A percentile compares a stretch with the other conserved stretches of the same genome.
phyloP scores from a whole-genome alignment of 2,888 invertebrate species.

The Pyrrhosoma nymphula region DNA sequence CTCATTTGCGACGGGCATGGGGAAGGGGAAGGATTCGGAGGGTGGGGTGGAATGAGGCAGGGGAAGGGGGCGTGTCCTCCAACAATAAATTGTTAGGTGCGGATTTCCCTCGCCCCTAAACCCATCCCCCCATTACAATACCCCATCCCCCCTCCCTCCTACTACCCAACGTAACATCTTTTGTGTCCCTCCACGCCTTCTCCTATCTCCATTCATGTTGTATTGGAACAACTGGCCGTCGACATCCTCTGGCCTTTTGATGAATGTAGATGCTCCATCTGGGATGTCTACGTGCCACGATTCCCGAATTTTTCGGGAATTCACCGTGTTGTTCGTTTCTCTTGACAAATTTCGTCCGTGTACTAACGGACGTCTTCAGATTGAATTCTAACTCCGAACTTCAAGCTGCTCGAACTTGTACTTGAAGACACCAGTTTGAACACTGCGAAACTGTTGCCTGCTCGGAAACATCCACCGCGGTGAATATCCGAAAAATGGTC shows the following conservation, averaged over 20 bases:
- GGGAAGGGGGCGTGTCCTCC: neutral
- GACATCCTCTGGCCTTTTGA: neutral
- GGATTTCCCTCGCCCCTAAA: neutral
- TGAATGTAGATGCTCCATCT: neutral
- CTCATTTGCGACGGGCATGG: constrained; percentile 15
- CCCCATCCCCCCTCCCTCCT: neutral
- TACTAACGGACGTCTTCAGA: no score
- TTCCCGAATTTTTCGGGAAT: no score
- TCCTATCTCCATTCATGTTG: neutral
- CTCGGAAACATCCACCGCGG: no score
- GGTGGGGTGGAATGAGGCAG: neutral
- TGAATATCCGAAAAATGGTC: no score
- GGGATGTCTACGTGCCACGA: no score
- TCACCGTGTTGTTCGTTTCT: no score
- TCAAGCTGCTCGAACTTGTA: no score
- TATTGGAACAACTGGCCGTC: neutral
- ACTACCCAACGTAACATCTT: neutral
- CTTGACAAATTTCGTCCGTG: no score
- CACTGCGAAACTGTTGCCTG: no score
- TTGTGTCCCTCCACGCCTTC: neutral
- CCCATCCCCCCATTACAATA: neutral
- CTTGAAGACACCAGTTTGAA: no score
- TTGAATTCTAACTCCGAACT: no score
- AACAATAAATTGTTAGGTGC: neutral
- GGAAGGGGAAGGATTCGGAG: neutral